Evolutionary conservation across 2,113 vertebrate species (phyloP), one percentile per base, ranked within the genome.

Genomic region (Periophthalmus modestus): DNA sequence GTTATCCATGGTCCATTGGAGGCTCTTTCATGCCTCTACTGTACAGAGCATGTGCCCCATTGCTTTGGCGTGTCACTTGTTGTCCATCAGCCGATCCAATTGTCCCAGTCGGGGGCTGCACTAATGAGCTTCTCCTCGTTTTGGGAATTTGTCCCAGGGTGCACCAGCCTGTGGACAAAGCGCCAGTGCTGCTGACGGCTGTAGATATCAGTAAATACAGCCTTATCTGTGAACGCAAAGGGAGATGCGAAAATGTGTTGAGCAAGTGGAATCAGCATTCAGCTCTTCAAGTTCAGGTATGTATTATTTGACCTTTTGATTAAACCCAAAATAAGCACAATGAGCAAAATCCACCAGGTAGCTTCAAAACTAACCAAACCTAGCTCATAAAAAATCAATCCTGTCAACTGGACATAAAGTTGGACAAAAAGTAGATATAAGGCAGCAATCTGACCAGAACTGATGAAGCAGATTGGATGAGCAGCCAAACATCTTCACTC

Each of bases 51-150:
- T 36, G 75, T 70, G 79, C 89, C 70, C 79, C 62, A 24, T 68
- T 82, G 75, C 87, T 84, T 84, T 80, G 83, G 86, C 68, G 88
- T 92, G 92, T 94, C 91, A 80, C 82, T 91, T 87, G 80, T 28
- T 72, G 85, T 94, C 87, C 85, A 91, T 93, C 91, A 93, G 43
- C 21, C 72, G 72, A 68, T 68, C 63, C 47, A 61, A 58, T 61
- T 83, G 34, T 78, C 86, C 78, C 90, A 73, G 92, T 87, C 79
- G 89, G 93, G 89, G 82, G 87, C 90, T 77, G 72, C 71, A 67
- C 79, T 94, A 94, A 94, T 85, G 91, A 94, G 92, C 89, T 89
- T 72, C 50, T 75, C 57, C 80, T 79, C 74, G 69, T 85, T 87
- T 83, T 63, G 71, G 77, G 82, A 90, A 89, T 90, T 91, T 90